Base-by-base conservation (phyloP, 2,797 vertebrate genomes). In the Dallia pectoralis region DNA sequence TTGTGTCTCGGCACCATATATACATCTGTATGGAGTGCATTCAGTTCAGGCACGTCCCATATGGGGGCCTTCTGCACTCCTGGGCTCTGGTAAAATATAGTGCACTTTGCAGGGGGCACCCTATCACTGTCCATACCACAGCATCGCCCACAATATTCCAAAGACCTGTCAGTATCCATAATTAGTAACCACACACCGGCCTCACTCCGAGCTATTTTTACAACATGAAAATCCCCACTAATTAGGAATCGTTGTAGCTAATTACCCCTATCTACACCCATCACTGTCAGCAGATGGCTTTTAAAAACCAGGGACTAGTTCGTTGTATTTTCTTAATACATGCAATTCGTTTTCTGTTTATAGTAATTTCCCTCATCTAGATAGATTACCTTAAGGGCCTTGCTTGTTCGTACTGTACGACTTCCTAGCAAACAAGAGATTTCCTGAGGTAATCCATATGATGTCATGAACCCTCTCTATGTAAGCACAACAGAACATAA, bases 211-310 rank as follows among this genome's bases (percentile, higher is more conserved):
- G 27, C 47, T 61, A 33, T 68, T 75, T 74, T 36, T 63, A 16
- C n/a, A 15, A 33, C 61, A 72, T 3, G 44, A 44, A 27, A 67
- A 68, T 29, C 40, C 19, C 44, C 61, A 56, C 0, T 62, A 77
- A 71, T 77, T 59, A 65, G 48, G 22, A 49, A 69, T 75, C 69
- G 71, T 68, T 64, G 32, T 29, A 71, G 27, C 40, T 36, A 15
- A 72, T 69, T 72, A 72, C 44, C 44, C 61, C 36, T 63, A 19
- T 29, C 67, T 4, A 48, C 27, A 71, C 73, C 72, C 33, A 69
- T 72, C 40, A 74, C 18, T 66, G 49, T 63, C 63, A 74, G 11
- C 62, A 19, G 36, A 72, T 64, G 15, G 48, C 4, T 65, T 22
- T 3, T 18, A 44, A 49, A n/a, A 51, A 59, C 22, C 68, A 25